phyloP scores from a whole-genome alignment of 2,888 invertebrate species.

The Ophion ellenae region DNA sequence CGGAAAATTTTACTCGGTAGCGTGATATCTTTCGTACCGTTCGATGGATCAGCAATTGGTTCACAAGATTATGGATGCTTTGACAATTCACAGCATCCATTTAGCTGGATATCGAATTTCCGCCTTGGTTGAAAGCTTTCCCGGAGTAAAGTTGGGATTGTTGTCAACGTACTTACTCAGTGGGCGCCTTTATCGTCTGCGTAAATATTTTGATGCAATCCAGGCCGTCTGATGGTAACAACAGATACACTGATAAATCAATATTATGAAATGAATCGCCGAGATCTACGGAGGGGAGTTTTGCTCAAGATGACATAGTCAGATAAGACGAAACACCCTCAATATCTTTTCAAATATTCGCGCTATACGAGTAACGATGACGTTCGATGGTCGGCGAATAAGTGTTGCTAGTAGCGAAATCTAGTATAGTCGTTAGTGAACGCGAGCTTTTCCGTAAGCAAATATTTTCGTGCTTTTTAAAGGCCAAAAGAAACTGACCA shows the following conservation, averaged over 20 bases:
- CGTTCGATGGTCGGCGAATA: too few relatives aligned
- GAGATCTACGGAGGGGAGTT: not conserved
- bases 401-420: too few relatives aligned
- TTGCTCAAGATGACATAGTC: too few relatives aligned
- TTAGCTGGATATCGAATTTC: constrained; percentile 4
- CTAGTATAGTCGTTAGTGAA: too few relatives aligned
- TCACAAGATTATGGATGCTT: not conserved
- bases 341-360: too few relatives aligned
- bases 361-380: too few relatives aligned
- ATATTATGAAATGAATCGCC: not conserved
- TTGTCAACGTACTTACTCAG: not conserved
- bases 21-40: not conserved
- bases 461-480: too few relatives aligned
- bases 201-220: not conserved
- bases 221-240: too few relatives aligned
- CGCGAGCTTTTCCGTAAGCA: too few relatives aligned
- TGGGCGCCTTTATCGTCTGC: not conserved
- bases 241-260: not conserved
- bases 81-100: not conserved
- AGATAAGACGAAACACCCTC: too few relatives aligned
- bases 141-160: not conserved
- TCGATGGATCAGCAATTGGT: not conserved
- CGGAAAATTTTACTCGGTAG: not conserved
- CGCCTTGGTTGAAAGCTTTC: not conserved
- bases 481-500: too few relatives aligned